These are phyloP conservation scores for Chionis minor DNA, from an alignment of 2,113 vertebrate genomes.

Conservation along the genomic window DNA sequence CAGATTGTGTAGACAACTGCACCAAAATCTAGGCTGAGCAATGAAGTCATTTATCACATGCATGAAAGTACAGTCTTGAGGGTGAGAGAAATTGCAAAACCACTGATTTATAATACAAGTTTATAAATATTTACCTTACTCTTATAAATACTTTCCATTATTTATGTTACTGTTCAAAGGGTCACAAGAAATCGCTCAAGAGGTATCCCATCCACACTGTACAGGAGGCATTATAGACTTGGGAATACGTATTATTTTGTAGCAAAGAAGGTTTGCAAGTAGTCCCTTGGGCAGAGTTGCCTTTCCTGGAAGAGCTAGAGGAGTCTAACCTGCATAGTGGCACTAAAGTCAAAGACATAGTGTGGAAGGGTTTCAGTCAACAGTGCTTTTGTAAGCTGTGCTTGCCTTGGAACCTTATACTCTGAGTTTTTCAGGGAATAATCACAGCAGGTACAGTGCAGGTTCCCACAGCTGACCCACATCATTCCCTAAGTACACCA, in stretches of 20 bases:
- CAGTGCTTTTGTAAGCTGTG: not conserved
- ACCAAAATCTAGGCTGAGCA: not conserved
- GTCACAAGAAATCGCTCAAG: not conserved
- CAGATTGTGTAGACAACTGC: not conserved
- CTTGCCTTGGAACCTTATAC: not conserved
- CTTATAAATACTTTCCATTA: not conserved
- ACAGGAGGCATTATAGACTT: not conserved
- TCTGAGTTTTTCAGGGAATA: not conserved
- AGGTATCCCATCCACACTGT: not conserved
- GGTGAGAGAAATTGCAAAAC: not conserved
- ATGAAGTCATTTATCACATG: not conserved
- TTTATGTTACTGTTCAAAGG: not conserved
- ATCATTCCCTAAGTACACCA: not conserved
- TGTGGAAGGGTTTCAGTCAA: not conserved
- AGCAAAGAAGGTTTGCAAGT: not conserved
- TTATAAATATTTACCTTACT: not conserved
- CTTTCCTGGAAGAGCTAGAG: not conserved
- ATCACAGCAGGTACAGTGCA: not conserved
- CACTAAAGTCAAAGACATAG: not conserved
- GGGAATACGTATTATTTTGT: not conserved
- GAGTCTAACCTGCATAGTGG: not conserved
- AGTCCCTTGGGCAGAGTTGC: not conserved
- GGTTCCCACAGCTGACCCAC: not conserved
- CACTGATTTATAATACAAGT: not conserved
- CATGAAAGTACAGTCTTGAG: not conserved